Evolutionary conservation across 2,113 vertebrate species (phyloP).

Genomic region (Paradoxurus hermaphroditus): DNA sequence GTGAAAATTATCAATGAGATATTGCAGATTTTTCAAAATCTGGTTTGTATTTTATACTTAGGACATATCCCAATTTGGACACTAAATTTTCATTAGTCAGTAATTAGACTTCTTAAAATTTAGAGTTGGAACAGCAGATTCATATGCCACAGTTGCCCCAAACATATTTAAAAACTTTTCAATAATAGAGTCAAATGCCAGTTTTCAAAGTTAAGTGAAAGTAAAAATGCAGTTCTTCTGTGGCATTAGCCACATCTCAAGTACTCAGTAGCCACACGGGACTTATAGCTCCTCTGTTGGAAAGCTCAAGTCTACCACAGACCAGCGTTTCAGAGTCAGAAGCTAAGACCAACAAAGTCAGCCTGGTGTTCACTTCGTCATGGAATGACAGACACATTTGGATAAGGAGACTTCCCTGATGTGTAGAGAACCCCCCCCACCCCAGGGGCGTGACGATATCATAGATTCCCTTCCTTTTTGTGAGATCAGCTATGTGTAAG

Average conservation of each 20-base stretch:
- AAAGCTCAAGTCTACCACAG: neutral
- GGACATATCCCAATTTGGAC: neutral
- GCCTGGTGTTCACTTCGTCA: neutral
- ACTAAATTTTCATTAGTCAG: neutral
- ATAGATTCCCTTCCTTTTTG: neutral
- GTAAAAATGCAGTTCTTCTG: neutral
- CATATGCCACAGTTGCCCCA: neutral
- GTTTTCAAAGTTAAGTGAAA: neutral
- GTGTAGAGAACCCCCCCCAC: neutral
- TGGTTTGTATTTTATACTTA: neutral
- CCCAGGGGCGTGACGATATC: neutral
- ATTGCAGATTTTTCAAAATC: neutral
- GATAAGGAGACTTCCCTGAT: neutral
- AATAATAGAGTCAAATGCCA: neutral
- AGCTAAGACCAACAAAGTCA: neutral
- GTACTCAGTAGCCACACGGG: rapidly evolving
- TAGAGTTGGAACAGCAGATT: neutral
- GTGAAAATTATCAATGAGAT: neutral
- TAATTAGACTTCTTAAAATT: neutral
- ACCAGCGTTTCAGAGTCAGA: neutral
- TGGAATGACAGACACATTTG: neutral
- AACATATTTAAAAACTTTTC: neutral
- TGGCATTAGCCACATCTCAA: neutral
- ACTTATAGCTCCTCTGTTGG: too few relatives aligned
- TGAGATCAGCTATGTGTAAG: neutral